phyloP scores from a whole-genome alignment of 2,888 invertebrate genomes.

The Diplazon laetatorius region DNA sequence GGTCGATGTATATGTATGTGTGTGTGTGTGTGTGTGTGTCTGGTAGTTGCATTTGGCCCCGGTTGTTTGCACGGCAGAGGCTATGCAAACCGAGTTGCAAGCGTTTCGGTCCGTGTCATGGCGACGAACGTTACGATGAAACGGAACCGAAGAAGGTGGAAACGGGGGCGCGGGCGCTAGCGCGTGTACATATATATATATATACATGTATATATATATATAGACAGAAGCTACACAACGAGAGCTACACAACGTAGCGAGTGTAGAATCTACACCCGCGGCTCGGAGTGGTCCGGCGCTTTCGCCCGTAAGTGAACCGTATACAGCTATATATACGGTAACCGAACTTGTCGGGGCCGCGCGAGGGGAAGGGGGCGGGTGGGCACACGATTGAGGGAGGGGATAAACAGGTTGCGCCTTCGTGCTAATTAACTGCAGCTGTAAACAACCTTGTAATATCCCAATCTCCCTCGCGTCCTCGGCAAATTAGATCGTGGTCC shows the following conservation, averaged over 20 bases:
- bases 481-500: slow-evolving; percentile 60
- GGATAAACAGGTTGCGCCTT: slow-evolving; percentile 63
- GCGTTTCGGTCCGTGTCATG: background rate
- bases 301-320: slow-evolving; percentile 27
- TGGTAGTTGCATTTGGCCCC: slow-evolving; percentile 27
- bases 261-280: too few species aligned
- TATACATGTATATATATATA: too few species aligned
- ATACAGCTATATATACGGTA: slow-evolving; percentile 22
- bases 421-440: slow-evolving; percentile 71
- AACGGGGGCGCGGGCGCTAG: too few species aligned
- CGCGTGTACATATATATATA: too few species aligned
- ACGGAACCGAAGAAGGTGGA: background rate
- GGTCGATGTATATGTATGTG: slow-evolving; percentile 46
- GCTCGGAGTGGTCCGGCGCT: background rate
- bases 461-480: slow-evolving; percentile 61
- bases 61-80: slow-evolving; percentile 10
- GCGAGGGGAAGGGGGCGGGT: too few species aligned
- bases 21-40: too few species aligned
- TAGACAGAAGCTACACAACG: background rate
- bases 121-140: slow-evolving; percentile 39
- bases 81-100: slow-evolving; percentile 10
- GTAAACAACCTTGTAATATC: slow-evolving; percentile 72
- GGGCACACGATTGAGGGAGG: too few species aligned
- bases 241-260: background rate
- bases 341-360: slow-evolving; percentile 35